Percentiles rank a stretch among this genome's conserved stretches.
Evolutionary conservation across 1,140 invertebrate genomes (phyloP).

Genomic region (Harpegnathos saltator): DNA sequence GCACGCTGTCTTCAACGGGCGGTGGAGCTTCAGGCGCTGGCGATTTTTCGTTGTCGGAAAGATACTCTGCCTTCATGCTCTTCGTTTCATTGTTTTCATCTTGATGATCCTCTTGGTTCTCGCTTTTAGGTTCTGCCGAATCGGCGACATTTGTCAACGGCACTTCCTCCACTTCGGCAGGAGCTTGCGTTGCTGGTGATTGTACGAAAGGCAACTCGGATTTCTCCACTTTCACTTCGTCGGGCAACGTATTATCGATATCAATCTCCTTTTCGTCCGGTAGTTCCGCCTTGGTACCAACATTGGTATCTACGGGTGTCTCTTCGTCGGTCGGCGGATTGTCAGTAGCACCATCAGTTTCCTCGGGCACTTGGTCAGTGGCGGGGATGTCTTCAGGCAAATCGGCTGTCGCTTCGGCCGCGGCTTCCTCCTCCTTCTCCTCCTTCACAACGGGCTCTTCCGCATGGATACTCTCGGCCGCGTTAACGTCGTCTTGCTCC

Average conservation of each 20-base stretch:
- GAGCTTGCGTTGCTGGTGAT: conserved; percentile 17
- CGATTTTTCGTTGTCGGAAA: conserved; percentile 47
- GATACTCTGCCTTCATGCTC: conserved; percentile 13
- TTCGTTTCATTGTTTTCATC: conserved; percentile 35
- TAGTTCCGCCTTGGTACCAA: conserved; percentile 60
- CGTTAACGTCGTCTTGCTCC: conserved; percentile 78
- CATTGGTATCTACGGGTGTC: conserved; percentile 46
- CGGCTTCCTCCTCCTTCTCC: conserved; percentile 32
- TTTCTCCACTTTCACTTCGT: conserved; percentile 50
- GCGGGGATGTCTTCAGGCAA: conserved; percentile 15
- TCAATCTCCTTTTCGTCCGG: conserved; percentile 68
- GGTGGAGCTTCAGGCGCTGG: conserved; percentile 40
- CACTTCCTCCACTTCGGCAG: conserved; percentile 60
- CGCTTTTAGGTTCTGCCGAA: background rate
- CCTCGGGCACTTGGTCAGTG: conserved; percentile 18
- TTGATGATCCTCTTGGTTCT: conserved; percentile 38
- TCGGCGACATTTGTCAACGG: conserved; percentile 47
- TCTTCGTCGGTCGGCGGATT: conserved; percentile 54
- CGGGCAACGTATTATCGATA: conserved; percentile 40
- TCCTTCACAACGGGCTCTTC: conserved; percentile 61
- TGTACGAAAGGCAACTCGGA: conserved; percentile 42
- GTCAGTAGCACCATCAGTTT: conserved; percentile 51
- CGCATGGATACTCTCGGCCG: conserved; percentile 56
- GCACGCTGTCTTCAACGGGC: conserved; percentile 59
- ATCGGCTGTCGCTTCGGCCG: conserved; percentile 25